Conservation (phyloP, 2,113 vertebrate species). For the Dicrurus megarhynchus region DNA sequence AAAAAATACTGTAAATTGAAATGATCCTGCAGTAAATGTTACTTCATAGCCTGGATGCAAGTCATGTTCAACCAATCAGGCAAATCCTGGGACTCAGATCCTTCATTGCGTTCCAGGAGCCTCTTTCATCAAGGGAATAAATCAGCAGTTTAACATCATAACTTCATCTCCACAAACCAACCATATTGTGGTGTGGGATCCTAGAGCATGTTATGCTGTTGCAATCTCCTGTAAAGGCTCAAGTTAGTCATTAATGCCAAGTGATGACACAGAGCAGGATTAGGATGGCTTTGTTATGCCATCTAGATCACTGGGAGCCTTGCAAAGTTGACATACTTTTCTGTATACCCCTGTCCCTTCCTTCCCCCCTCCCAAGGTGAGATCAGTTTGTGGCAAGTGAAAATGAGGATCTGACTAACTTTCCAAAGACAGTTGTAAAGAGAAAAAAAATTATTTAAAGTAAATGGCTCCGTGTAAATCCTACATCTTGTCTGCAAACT, state of each 20-base stretch:
- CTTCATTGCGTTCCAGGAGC: neutral
- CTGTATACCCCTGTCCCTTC: neutral
- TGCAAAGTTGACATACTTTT: neutral
- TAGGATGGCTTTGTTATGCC: neutral
- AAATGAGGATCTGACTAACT: neutral
- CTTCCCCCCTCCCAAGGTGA: neutral
- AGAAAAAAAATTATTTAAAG: neutral
- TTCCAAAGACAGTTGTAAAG: neutral
- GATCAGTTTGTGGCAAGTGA: neutral
- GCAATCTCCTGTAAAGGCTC: neutral
- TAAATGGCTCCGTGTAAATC: neutral
- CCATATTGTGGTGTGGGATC: accelerated
- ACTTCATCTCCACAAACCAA: neutral
- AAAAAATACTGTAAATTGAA: neutral
- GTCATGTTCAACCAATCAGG: neutral
- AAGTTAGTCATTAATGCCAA: neutral
- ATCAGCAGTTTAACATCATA: neutral
- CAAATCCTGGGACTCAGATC: neutral
- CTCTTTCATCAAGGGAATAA: neutral
- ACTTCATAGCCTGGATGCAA: neutral
- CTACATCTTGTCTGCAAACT: neutral
- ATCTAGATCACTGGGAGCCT: neutral
- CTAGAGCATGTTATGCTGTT: neutral
- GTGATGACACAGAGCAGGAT: neutral
- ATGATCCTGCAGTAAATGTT: neutral